Percentiles rank a stretch among this genome's conserved stretches.
phyloP scores from a whole-genome alignment of 2,797 vertebrate genomes.

The Adelosebastes latens region DNA sequence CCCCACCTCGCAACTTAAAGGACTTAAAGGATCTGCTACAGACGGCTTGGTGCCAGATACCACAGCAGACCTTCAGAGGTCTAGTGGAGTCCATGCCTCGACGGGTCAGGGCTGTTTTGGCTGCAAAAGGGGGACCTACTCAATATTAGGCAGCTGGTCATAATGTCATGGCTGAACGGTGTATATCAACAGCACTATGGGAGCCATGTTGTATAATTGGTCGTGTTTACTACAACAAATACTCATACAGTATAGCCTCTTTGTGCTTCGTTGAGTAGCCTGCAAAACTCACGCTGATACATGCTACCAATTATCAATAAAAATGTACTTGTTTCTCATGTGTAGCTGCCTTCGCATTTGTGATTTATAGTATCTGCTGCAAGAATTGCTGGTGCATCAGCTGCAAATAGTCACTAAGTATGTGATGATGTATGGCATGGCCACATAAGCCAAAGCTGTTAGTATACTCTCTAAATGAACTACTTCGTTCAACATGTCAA shows the following conservation, averaged over 20 bases:
- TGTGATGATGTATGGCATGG: background rate
- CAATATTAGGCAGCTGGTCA: too few species aligned
- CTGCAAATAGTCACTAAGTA: background rate
- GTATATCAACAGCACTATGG: background rate
- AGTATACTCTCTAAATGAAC: background rate
- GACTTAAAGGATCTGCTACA: too few species aligned
- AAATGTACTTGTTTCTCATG: background rate
- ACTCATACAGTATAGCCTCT: background rate
- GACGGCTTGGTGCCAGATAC: rapidly evolving
- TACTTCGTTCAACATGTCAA: background rate
- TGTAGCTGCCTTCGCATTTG: background rate
- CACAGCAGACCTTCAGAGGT: too few species aligned
- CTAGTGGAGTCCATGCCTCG: too few species aligned
- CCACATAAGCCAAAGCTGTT: background rate
- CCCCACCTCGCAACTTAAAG: too few species aligned
- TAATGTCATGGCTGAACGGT: too few species aligned
- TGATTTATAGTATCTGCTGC: background rate
- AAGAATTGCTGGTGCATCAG: background rate
- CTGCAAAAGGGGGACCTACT: too few species aligned
- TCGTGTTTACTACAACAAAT: background rate
- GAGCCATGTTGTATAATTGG: background rate
- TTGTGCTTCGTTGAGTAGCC: background rate
- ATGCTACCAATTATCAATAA: background rate
- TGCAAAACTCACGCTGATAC: background rate
- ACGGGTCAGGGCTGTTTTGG: too few species aligned